A percentile compares a stretch with the other conserved stretches of the same genome.
Conservation (phyloP, 2,113 vertebrate genomes). For the Dromas ardeola region DNA sequence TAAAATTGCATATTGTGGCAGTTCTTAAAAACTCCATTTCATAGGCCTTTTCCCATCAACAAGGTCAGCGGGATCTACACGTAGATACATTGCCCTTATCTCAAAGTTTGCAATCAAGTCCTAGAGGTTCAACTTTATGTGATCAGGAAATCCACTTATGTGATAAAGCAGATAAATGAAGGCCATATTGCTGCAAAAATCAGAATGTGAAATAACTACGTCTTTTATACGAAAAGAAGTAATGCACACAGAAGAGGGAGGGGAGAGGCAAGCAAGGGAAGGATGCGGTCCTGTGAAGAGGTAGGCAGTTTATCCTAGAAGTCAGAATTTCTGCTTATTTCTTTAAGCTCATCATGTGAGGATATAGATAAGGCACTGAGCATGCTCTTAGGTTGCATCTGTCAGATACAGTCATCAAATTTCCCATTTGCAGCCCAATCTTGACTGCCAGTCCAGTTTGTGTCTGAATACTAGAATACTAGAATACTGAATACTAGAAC, state of each 20-base stretch:
- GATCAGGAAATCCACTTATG: not conserved
- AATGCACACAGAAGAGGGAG: not conserved
- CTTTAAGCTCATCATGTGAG: not conserved
- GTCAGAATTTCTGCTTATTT: not conserved
- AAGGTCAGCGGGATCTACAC: not conserved
- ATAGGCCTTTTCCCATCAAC: not conserved
- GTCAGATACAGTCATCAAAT: not conserved
- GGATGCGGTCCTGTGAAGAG: not conserved
- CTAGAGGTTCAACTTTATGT: not conserved
- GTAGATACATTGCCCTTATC: not conserved
- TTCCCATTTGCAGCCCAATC: not conserved
- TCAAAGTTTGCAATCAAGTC: slow-evolving; percentile 11
- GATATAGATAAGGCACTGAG: not conserved
- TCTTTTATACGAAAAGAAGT: not conserved
- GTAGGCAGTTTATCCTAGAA: not conserved
- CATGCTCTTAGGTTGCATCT: not conserved
- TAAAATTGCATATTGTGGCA: not conserved
- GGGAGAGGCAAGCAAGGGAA: not conserved
- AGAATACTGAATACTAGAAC: not conserved
- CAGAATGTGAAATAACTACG: not conserved
- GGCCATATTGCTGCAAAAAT: not conserved
- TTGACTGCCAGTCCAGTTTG: not conserved
- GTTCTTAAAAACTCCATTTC: not conserved
- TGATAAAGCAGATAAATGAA: slow-evolving; percentile 26
- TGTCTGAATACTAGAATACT: not conserved